Conservation (phyloP, 2,888 invertebrate genomes). For the Phyllotreta striolata region DNA sequence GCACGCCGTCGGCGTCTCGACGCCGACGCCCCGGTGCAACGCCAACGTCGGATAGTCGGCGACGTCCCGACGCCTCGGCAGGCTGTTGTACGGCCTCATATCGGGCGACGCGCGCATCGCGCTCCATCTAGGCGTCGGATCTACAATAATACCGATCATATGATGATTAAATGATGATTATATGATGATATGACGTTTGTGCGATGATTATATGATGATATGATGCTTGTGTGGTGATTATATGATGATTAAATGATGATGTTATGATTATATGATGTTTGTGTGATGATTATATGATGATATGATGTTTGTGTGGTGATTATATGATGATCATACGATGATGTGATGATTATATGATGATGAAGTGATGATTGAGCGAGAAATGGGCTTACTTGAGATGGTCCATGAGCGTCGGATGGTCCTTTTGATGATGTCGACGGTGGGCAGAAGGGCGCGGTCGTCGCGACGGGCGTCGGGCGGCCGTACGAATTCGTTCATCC, state of each 20-base stretch:
- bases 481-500: constrained; percentile 71
- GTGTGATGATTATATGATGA: no score
- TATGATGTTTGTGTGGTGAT: no score
- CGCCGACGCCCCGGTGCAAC: constrained; percentile 44
- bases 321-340: no score
- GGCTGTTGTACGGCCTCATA: constrained; percentile 67
- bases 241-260: no score
- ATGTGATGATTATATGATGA: not conserved
- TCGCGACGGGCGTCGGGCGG: constrained; percentile 65
- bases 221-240: no score
- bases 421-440: constrained; percentile 71
- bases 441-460: constrained; percentile 63
- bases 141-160: constrained; percentile 55
- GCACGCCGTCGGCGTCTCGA: constrained; percentile 19
- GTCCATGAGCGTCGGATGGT: constrained; percentile 77
- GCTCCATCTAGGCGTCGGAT: constrained; percentile 65
- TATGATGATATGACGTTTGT: no score
- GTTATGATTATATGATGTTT: no score
- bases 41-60: constrained; percentile 58
- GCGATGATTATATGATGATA: no score
- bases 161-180: no score
- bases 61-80: constrained; percentile 66
- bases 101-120: constrained; percentile 65
- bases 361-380: not conserved
- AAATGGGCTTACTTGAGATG: constrained; percentile 69